phyloP scores from a whole-genome alignment of 2,888 invertebrate species.

The Aspidapion aeneum region DNA sequence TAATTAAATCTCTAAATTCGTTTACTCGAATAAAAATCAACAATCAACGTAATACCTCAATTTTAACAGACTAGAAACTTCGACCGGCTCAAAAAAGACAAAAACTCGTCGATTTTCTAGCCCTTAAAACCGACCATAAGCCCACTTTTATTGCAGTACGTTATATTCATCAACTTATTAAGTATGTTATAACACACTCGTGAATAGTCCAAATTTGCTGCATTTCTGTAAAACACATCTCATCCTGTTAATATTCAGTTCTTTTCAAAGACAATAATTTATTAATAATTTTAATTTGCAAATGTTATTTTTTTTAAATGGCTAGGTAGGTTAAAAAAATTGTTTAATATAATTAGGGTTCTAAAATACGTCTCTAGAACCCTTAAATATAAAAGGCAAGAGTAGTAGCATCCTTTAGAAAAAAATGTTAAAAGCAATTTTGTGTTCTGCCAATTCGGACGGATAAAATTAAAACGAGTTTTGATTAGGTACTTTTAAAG shows the following conservation, averaged over 20 bases:
- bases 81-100: conserved; percentile 7
- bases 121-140: background rate
- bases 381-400: background rate
- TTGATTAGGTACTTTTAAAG: background rate
- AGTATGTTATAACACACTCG: too few species aligned
- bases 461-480: background rate
- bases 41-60: conserved; percentile 28
- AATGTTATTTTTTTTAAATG: too few species aligned
- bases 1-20: conserved; percentile 42
- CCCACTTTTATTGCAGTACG: background rate
- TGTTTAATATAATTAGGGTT: too few species aligned
- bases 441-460: background rate
- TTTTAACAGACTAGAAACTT: conserved; percentile 4
- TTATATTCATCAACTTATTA: background rate
- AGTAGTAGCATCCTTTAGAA: background rate
- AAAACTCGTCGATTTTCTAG: conserved; percentile 1
- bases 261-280: too few species aligned
- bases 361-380: too few species aligned
- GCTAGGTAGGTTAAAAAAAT: too few species aligned
- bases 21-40: conserved; percentile 46
- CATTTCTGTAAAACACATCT: too few species aligned
- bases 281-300: too few species aligned
- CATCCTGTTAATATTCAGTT: too few species aligned
- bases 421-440: too few species aligned
- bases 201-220: too few species aligned